Percentiles rank a stretch among this genome's conserved stretches.
Evolutionary conservation across 2,888 invertebrate genomes (phyloP).

Genomic region (Pristionchus arcanus): DNA sequence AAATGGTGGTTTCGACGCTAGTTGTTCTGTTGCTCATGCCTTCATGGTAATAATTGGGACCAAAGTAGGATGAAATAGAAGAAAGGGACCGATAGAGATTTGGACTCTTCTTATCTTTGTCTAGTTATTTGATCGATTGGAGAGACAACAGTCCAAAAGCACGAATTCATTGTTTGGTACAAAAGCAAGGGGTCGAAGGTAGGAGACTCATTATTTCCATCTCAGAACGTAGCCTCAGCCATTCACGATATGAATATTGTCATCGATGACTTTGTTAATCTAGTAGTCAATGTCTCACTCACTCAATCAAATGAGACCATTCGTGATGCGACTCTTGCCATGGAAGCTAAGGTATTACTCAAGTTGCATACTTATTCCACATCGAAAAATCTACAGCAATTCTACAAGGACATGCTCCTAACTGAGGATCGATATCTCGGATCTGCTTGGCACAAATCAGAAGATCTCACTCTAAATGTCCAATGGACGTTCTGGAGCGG

Average conservation of each 20-base stretch:
- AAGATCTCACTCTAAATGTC: slow-evolving; percentile 70
- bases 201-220: slow-evolving; percentile 51
- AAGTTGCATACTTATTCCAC: too few species aligned
- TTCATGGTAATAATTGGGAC: too few species aligned
- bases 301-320: slow-evolving; percentile 11
- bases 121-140: too few species aligned
- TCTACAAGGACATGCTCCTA: slow-evolving; percentile 70
- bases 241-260: slow-evolving; percentile 24
- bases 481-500: slow-evolving; percentile 69
- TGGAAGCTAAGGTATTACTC: not conserved
- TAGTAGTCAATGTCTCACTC: slow-evolving; percentile 8
- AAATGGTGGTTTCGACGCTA: too few species aligned
- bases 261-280: slow-evolving; percentile 9
- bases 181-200: not conserved
- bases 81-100: too few species aligned
- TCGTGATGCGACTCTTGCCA: not conserved
- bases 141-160: too few species aligned
- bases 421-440: slow-evolving; percentile 70
- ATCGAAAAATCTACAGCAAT: slow-evolving; percentile 57
- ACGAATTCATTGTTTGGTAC: too few species aligned
- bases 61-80: too few species aligned
- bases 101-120: too few species aligned
- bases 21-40: too few species aligned
- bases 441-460: slow-evolving; percentile 70
- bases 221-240: not conserved